Base-by-base conservation (phyloP, 1,140 invertebrate genomes). In the Ceratina calcarata region DNA sequence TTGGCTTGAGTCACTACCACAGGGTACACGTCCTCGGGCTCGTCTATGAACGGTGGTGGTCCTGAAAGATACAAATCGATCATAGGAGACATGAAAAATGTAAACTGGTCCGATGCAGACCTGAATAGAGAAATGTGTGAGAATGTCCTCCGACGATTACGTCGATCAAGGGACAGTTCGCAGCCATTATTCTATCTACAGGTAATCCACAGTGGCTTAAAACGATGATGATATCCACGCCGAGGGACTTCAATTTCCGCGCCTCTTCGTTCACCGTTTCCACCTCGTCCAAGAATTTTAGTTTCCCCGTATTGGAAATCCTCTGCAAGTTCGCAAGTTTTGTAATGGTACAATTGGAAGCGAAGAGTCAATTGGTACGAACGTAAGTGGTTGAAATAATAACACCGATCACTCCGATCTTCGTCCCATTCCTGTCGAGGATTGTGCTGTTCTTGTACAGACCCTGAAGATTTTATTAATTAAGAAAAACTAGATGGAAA, bases 101-200 rank as follows among this genome's bases (percentile, higher is more conserved):
- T 27, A n/a, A 18, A 57, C 6, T 2, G 8, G n/a, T 16, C 55
- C 13, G 55, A 57, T 57, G 3, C 3, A 57, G 89, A 45, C 94
- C 95, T 1, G 93, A 94, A 88, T 94, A 97, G 0, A 97, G 93
- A 80, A 98, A 95, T 0, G 96, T 96, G 87, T 98, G 97, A 6
- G 96, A 96, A 88, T 98, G 97, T n/a, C 96, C 96, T 16, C 97
- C 97, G 27, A 98, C 96, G 78, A 98, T 97, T 1, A 97, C 94
- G 77, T 96, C 95, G 53, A 98, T 95, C 60, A 95, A 92, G 45
- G 94, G 92, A 49, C 94, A 95, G 45, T 94, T 92, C 18, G 84
- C 83, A 0, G 97, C 97, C 74, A 98, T 96, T 72, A 92, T 87
- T 86, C 95, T 91, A 88, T 98, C 97, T 24, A 95, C 94, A 15